Conservation (phyloP, 2,113 vertebrate genomes). For the Odontesthes bonariensis region DNA sequence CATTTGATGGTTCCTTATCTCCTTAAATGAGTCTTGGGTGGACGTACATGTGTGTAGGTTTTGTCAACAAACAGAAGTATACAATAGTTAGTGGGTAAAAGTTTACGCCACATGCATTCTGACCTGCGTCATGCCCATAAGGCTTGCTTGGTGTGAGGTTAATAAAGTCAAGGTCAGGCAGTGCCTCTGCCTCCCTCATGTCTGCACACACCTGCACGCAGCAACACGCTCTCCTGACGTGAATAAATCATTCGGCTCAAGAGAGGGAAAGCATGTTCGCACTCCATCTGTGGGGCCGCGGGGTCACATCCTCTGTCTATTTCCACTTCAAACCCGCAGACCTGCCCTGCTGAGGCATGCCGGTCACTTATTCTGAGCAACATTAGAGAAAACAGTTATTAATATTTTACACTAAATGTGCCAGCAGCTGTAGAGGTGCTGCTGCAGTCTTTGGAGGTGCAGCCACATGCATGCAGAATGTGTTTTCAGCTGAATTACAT, state of each 20-base stretch:
- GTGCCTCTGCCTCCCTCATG: background rate
- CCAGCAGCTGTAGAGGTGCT: background rate
- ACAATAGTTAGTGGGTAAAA: background rate
- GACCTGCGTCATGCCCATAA: background rate
- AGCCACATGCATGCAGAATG: conserved; percentile 8
- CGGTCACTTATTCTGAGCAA: conserved; percentile 30
- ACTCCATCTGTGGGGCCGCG: conserved; percentile 29
- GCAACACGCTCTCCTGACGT: conserved; percentile 29
- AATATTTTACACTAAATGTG: conserved; percentile 44
- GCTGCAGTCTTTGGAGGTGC: conserved; percentile 16
- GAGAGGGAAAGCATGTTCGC: conserved; percentile 46
- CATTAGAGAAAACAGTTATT: conserved; percentile 29
- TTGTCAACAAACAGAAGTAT: background rate
- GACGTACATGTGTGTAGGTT: background rate
- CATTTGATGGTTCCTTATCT: background rate
- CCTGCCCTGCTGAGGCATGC: background rate
- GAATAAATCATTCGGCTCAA: conserved; percentile 58
- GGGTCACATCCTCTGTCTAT: conserved; percentile 49
- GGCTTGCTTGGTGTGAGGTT: conserved; percentile 4
- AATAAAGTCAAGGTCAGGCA: conserved; percentile 29
- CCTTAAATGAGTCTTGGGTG: background rate
- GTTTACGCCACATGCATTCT: background rate
- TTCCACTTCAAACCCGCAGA: conserved; percentile 17
- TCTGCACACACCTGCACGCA: conserved; percentile 41
- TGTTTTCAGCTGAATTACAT: conserved; percentile 2